phyloP scores from a whole-genome alignment of 2,113 vertebrate species.

The Vulpes ferrilata region DNA sequence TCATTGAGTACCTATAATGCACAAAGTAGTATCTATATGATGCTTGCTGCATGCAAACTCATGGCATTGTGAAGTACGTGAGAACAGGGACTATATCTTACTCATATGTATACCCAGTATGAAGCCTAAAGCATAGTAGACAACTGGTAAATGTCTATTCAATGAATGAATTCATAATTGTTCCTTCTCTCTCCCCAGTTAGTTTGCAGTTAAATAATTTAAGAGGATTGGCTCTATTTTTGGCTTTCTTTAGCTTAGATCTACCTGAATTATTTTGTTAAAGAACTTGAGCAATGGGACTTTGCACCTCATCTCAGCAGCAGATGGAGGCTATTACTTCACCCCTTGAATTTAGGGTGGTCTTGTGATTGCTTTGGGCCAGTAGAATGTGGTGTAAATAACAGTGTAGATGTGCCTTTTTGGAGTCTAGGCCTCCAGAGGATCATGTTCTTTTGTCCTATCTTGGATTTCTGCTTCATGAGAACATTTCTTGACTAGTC shows the following conservation, averaged over 20 bases:
- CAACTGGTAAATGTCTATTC: neutral
- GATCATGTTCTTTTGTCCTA: neutral
- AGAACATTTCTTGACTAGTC: neutral
- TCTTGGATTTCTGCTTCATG: neutral
- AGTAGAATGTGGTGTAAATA: neutral
- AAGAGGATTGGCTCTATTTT: neutral
- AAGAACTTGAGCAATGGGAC: neutral
- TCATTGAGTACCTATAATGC: neutral
- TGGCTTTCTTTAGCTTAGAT: neutral
- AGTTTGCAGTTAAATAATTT: neutral
- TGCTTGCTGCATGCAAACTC: neutral
- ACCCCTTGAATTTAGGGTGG: neutral
- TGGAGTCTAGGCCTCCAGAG: neutral
- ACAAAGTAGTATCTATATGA: neutral
- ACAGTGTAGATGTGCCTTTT: neutral
- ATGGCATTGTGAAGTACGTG: neutral
- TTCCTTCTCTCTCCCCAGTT: neutral
- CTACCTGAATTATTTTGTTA: neutral
- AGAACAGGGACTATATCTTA: neutral
- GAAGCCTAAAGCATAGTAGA: neutral
- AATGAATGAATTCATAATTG: neutral
- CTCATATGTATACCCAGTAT: neutral
- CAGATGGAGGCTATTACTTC: neutral
- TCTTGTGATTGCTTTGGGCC: neutral
- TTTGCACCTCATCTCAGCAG: neutral